Base-by-base conservation (phyloP, 2,888 invertebrate genomes). In the Bedellia somnulentella region DNA sequence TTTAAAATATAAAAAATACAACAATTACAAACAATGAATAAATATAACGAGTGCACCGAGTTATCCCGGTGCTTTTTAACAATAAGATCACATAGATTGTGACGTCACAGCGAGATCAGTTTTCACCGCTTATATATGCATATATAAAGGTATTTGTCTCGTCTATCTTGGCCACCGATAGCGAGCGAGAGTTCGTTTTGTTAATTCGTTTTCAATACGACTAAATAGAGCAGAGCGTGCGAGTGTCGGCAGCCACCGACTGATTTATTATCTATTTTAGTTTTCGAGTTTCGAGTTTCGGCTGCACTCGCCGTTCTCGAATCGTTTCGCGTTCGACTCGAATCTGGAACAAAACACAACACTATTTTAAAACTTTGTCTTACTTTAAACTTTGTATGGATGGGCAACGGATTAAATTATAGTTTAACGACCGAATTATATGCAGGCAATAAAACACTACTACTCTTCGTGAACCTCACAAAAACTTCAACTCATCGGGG, bases 91-190 rank as follows among this genome's bases (percentile, higher is more conserved):
- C n/a, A n/a, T n/a, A n/a, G 50, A 56, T 64, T 73, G 75, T 73
- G 75, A 75, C 73, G 73, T 75, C 67, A 75, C 70, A 46, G 57
- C 64, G 75, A 75, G 75, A 75, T 75, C 75, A 62, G 51, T 55
- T 46, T 57, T 51, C 55, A 56, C 57, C 51, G 44, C 47, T 64
- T 62, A 70, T 66, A 70, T 70, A 71, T 71, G 68, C 66, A 70
- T 70, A 73, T 71, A 71, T 66, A 61, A 57, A 53, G 49, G 15
- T 10, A 23, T 30, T 48, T 49, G 51, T 52, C 44, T 51, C 51
- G 41, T 52, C 73, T 58, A 57, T 52, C 68, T 67, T 70, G 73
- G 75, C 75, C 73, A 67, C 67, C 39, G 64, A 63, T 49, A 62
- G 71, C 66, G 64, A 60, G 46, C 55, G 49, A 47, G 45, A 47